Percentiles rank a stretch among this genome's conserved stretches.
phyloP scores from a whole-genome alignment of 2,888 invertebrate genomes.

The Phrixothrix hirtus region DNA sequence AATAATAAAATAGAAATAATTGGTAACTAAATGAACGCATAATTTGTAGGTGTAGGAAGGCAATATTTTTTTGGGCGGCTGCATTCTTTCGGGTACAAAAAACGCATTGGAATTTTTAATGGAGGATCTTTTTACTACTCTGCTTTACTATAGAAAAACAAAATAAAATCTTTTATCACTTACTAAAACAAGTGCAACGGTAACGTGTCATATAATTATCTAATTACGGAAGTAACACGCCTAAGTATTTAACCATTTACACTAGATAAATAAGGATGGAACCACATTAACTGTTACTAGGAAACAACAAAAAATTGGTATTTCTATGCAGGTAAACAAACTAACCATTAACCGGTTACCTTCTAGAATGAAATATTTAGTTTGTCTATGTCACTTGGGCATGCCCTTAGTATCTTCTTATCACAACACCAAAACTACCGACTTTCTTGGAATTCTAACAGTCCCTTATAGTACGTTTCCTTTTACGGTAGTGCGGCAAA shows the following conservation, averaged over 20 bases:
- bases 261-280: not conserved
- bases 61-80: constrained; percentile 34
- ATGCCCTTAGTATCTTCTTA: constrained; percentile 16
- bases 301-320: constrained; percentile 4
- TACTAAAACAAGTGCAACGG: not conserved
- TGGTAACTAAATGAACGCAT: constrained; percentile 7
- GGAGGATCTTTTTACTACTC: constrained; percentile 28
- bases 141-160: constrained; percentile 23
- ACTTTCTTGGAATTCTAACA: constrained; percentile 16
- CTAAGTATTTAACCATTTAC: not conserved
- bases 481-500: constrained; percentile 18
- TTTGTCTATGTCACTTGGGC: constrained; percentile 19
- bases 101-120: constrained; percentile 38
- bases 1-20: constrained; percentile 22
- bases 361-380: constrained; percentile 22
- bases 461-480: constrained; percentile 7
- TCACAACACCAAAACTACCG: constrained; percentile 20
- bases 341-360: constrained; percentile 16
- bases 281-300: not conserved
- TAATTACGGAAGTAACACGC: not conserved
- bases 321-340: constrained; percentile 21
- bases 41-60: constrained; percentile 10
- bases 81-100: constrained; percentile 37
- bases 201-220: too few species aligned
- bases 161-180: constrained; percentile 4